These are phyloP conservation scores for Matsumurasca onukii DNA, from an alignment of 1,140 invertebrate genomes.

Conservation along the genomic window DNA sequence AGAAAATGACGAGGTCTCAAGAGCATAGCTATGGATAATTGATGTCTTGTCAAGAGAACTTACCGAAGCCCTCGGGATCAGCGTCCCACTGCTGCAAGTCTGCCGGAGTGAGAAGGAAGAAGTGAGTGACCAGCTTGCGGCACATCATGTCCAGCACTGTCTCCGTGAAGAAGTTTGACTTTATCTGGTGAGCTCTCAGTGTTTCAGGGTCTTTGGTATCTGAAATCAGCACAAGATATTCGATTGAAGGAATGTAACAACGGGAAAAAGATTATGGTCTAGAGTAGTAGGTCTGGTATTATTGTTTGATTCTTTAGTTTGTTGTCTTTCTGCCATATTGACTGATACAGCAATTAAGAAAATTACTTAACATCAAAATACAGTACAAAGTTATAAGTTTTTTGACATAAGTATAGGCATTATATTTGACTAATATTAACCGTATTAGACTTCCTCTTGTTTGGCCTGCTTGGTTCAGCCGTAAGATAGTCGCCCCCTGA, in stretches of 20 bases:
- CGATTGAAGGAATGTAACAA: too few species aligned
- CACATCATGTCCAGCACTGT: constrained; percentile 75
- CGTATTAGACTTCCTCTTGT: too few species aligned
- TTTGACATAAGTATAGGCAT: too few species aligned
- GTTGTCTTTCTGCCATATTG: too few species aligned
- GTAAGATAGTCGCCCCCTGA: too few species aligned
- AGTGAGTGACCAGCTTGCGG: constrained; percentile 79
- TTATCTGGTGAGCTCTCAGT: constrained; percentile 66
- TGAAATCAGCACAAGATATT: constrained; percentile 40
- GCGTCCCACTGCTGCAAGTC: constrained; percentile 88
- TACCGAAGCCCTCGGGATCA: constrained; percentile 87
- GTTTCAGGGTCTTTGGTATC: constrained; percentile 53
- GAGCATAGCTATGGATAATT: not conserved
- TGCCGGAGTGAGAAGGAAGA: constrained; percentile 80
- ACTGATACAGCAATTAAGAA: too few species aligned
- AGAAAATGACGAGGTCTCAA: too few species aligned
- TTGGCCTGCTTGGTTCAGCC: too few species aligned
- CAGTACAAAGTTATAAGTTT: too few species aligned
- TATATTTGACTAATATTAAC: too few species aligned
- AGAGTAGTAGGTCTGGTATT: constrained; percentile 1
- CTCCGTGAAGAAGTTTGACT: constrained; percentile 67
- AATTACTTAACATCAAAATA: too few species aligned
- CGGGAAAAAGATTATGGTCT: not conserved
- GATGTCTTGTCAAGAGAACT: constrained; percentile 35
- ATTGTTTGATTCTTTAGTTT: not conserved